Conservation (phyloP, 1,140 invertebrate species). For the Bombus huntii region DNA sequence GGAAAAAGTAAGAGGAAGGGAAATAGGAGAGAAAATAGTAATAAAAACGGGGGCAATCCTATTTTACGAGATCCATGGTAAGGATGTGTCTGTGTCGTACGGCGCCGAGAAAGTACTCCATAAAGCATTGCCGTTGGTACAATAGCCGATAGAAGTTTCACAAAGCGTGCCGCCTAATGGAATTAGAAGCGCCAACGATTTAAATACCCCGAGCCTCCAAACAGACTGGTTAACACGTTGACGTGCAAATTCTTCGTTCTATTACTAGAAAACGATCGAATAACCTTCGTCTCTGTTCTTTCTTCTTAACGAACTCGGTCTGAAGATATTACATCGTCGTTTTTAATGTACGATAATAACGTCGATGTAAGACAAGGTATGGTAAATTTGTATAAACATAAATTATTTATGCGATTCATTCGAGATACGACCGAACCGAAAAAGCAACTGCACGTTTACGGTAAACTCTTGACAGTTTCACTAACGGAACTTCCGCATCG, state of each 20-base stretch:
- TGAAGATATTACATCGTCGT: background rate
- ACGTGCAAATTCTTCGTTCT: background rate
- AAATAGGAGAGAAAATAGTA: constrained; percentile 8
- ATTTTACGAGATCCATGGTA: constrained; percentile 23
- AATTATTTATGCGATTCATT: background rate
- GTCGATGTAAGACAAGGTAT: background rate
- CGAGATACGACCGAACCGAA: no score
- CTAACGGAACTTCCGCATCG: background rate
- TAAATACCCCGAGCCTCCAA: background rate
- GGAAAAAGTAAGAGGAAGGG: background rate
- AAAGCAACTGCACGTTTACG: no score
- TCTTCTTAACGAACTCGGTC: background rate
- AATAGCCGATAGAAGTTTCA: constrained; percentile 31
- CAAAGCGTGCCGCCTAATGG: constrained; percentile 9
- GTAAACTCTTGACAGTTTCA: background rate
- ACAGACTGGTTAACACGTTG: background rate
- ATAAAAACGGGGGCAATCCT: constrained; percentile 37
- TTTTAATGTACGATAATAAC: background rate
- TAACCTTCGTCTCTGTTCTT: background rate
- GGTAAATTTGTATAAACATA: background rate
- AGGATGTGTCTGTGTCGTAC: constrained; percentile 4
- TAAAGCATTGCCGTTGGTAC: constrained; percentile 39
- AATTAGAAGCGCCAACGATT: constrained; percentile 18
- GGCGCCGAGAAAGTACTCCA: background rate
- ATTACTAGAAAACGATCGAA: background rate